Evolutionary conservation across 2,113 vertebrate species (phyloP).

Genomic region (Ciconia maguari): DNA sequence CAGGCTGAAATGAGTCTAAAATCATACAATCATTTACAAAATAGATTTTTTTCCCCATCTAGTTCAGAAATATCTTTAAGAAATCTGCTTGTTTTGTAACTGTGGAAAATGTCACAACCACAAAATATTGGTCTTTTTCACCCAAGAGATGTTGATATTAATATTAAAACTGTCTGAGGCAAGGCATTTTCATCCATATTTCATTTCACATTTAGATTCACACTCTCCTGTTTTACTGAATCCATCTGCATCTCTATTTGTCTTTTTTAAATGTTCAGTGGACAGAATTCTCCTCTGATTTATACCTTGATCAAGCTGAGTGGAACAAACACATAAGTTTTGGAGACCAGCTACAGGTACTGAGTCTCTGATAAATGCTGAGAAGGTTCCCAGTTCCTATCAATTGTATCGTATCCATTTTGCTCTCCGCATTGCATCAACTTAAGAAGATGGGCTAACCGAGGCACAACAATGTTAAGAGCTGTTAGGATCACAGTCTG

Average conservation of each 20-base stretch:
- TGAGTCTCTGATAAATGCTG: neutral
- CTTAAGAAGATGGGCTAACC: neutral
- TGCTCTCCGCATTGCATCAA: neutral
- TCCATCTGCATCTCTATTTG: slow-evolving; percentile 17
- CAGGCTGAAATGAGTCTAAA: neutral
- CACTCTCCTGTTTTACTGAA: slow-evolving; percentile 19
- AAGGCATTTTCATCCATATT: slow-evolving; percentile 46
- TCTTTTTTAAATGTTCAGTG: slow-evolving; percentile 6
- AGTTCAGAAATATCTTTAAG: neutral
- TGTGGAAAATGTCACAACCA: slow-evolving; percentile 31
- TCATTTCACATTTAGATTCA: slow-evolving; percentile 49
- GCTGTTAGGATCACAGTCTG: neutral
- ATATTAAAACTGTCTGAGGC: slow-evolving; percentile 58
- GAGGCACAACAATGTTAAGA: neutral
- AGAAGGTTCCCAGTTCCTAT: neutral
- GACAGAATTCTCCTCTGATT: slow-evolving; percentile 15
- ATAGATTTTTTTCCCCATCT: neutral
- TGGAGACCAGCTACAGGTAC: neutral
- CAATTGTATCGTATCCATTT: neutral
- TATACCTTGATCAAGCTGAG: slow-evolving; percentile 14
- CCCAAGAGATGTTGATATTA: slow-evolving; percentile 9
- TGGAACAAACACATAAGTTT: slow-evolving; percentile 4
- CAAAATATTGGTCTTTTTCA: slow-evolving; percentile 34
- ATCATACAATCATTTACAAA: neutral
- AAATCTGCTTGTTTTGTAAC: slow-evolving; percentile 7